These are phyloP conservation scores for Lithobates pipiens DNA, from an alignment of 2,797 vertebrate species.

Conservation along the genomic window DNA sequence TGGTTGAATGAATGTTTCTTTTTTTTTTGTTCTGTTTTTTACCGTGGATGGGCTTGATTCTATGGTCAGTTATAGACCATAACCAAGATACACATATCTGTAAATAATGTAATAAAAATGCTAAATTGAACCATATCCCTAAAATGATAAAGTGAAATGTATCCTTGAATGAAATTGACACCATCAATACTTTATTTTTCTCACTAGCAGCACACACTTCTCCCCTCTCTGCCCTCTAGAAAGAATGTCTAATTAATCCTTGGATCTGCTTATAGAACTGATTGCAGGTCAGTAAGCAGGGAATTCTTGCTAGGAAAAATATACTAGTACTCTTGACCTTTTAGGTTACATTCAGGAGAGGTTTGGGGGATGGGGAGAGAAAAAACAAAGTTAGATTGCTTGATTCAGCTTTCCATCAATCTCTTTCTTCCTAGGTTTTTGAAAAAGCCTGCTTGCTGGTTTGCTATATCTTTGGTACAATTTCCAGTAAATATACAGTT, in stretches of 20 bases:
- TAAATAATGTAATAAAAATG: too few relatives aligned
- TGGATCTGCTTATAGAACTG: constrained; percentile 4
- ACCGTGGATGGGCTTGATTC: too few relatives aligned
- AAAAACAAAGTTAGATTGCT: not conserved
- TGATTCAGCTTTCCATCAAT: not conserved
- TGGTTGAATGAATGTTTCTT: too few relatives aligned
- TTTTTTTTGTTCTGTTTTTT: too few relatives aligned
- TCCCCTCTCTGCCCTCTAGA: not conserved
- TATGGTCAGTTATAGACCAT: too few relatives aligned
- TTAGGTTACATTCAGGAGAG: constrained; percentile 7
- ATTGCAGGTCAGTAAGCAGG: not conserved
- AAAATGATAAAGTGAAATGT: too few relatives aligned
- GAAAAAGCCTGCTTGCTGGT: not conserved
- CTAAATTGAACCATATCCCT: too few relatives aligned
- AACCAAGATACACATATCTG: not conserved
- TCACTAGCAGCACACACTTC: not conserved
- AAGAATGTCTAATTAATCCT: constrained; percentile 10
- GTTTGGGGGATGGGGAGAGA: constrained; percentile 4
- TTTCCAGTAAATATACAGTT: not conserved
- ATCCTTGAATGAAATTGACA: not conserved
- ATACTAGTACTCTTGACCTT: constrained; percentile 15
- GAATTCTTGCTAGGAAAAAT: constrained; percentile 9
- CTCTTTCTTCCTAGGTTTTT: not conserved
- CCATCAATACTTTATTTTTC: not conserved
- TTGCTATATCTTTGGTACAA: not conserved